phyloP scores from a whole-genome alignment of 1,140 invertebrate genomes.

The Caerostris darwini region DNA sequence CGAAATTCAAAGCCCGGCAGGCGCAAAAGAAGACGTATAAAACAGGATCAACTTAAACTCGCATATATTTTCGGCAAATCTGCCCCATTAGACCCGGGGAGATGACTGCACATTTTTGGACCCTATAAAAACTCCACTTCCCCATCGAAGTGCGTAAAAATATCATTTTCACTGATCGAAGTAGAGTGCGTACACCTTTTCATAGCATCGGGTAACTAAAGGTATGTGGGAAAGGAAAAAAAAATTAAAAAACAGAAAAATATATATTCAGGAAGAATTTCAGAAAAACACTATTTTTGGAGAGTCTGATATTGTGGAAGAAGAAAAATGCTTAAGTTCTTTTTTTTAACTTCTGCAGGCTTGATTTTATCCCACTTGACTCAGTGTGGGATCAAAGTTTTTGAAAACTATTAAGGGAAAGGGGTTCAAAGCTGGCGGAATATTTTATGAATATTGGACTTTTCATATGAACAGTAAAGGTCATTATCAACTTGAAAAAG shows the following conservation, averaged over 20 bases:
- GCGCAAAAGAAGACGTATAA: not conserved
- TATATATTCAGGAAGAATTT: not conserved
- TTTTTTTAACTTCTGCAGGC: not conserved
- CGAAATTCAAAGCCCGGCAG: too few species aligned
- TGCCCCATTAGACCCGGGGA: not conserved
- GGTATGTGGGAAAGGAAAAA: not conserved
- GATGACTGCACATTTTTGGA: slow-evolving; percentile 10
- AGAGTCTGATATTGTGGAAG: not conserved
- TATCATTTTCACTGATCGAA: slow-evolving; percentile 19
- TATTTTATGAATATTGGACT: slow-evolving; percentile 22
- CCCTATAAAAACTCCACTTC: slow-evolving; percentile 24
- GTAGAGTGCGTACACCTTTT: not conserved
- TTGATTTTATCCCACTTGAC: slow-evolving; percentile 11
- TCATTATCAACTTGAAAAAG: not conserved
- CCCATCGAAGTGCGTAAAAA: slow-evolving; percentile 7
- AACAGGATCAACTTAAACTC: slow-evolving; percentile 25
- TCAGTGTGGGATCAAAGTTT: slow-evolving; percentile 22
- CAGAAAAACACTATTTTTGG: slow-evolving; percentile 22
- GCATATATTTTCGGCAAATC: slow-evolving; percentile 1
- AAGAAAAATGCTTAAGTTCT: not conserved
- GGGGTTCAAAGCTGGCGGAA: not conserved
- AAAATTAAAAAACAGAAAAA: too few species aligned
- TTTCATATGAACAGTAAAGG: not conserved
- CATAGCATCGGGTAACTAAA: not conserved
- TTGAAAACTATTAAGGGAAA: not conserved